phyloP scores from a whole-genome alignment of 1,140 invertebrate species.

The Bradysia coprophila region DNA sequence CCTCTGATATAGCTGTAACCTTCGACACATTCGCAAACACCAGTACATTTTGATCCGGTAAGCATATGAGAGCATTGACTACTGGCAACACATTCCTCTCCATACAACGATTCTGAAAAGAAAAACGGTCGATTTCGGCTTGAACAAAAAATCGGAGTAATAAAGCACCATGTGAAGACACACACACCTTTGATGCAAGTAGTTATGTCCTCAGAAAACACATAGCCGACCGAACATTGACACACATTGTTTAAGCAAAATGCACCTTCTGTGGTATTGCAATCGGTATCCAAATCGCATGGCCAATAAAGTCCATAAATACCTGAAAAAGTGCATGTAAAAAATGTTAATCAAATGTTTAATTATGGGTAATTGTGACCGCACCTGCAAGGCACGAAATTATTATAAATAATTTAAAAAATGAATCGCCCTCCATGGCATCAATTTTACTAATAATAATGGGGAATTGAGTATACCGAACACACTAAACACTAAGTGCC shows the following conservation, averaged over 20 bases:
- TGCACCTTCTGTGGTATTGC: conserved; percentile 12
- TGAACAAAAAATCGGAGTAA: neutral
- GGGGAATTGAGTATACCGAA: too few species aligned
- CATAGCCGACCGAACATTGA: conserved; percentile 14
- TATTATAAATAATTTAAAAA: too few species aligned
- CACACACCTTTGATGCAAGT: conserved; percentile 15
- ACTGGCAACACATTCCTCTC: conserved; percentile 18
- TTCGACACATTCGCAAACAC: conserved; percentile 22
- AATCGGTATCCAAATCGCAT: conserved; percentile 16
- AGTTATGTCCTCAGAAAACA: conserved; percentile 14
- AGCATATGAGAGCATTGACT: conserved; percentile 25
- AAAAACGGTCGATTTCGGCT: neutral
- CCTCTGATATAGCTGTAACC: conserved; percentile 20
- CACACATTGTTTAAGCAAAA: conserved; percentile 13
- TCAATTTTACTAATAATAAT: too few species aligned
- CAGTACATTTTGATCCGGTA: conserved; percentile 24
- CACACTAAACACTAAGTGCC: too few species aligned
- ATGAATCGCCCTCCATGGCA: too few species aligned
- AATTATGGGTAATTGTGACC: too few species aligned
- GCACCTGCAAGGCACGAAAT: too few species aligned
- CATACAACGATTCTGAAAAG: conserved; percentile 12
- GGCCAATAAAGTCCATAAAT: conserved; percentile 14
- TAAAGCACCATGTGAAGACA: neutral
- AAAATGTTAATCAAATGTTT: too few species aligned
- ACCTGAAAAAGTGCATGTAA: too few species aligned